Evolutionary conservation across 2,888 invertebrate species (phyloP), one percentile per base, ranked within the genome.

Genomic region (Thecophora atra): DNA sequence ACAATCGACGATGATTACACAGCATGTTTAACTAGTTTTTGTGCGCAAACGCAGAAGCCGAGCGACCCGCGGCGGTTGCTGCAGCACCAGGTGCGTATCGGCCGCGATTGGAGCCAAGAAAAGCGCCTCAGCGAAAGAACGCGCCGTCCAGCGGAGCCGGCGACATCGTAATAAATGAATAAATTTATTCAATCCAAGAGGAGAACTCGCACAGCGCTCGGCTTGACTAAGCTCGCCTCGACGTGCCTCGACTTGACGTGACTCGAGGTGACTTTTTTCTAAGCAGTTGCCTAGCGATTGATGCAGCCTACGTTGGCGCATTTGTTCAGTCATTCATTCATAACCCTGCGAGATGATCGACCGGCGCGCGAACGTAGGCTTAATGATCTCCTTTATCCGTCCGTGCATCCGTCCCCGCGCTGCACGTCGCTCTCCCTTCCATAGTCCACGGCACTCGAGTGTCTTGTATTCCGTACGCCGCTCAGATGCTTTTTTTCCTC

Each of bases 1-100:
- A 47, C 47, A 26, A 54, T 21, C 37, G 66, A 72, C 74, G 72
- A 74, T 73, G 67, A 75, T 73, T 74, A 69, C 73, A 74, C 11
- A 75, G 76, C 75, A 75, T 73, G 77, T 76, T 77, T 76, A 74
- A 75, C 77, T 73, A 72, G 77, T 76, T 76, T 63, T 76, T 76
- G 26, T 26, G 72, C 66, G 72, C 73, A 72, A 73, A 71, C 67
- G 60, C 73, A 74, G 51, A 69, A 70, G 64, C 69, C 54, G 54
- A 54, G 19, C n/a, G 21, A 54, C n/a, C 24, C 47, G 63, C 70
- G 21, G 30, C n/a, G n/a, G n/a, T n/a, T n/a, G n/a, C 44, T 21
- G 67, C 70, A 28, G 51, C 71, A 72, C 76, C 75, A 76, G 76
- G 74, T 76, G 76, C 75, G 76, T 75, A 74, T 73, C 65, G 64